Evolutionary conservation across 2,113 vertebrate species (phyloP).

Genomic region (Myiopsitta monachus): DNA sequence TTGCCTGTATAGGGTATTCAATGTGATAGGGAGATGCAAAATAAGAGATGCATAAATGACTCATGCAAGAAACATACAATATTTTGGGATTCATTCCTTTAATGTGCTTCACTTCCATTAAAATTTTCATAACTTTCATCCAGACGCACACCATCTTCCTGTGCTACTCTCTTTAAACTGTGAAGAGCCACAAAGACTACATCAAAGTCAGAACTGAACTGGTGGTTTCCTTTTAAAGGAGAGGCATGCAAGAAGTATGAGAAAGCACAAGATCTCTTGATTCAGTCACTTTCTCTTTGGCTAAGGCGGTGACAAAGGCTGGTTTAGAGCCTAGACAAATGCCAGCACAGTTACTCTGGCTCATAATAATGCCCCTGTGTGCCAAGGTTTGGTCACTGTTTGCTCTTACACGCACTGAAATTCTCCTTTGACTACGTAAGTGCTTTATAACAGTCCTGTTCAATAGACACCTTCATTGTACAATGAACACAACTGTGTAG

Average conservation of each 20-base stretch:
- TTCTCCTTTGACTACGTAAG: neutral
- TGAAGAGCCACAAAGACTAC: neutral
- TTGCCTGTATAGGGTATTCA: neutral
- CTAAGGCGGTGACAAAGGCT: neutral
- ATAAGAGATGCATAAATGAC: neutral
- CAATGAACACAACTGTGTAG: neutral
- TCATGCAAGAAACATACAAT: neutral
- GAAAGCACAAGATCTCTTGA: neutral
- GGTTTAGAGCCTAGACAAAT: neutral
- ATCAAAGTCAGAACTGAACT: neutral
- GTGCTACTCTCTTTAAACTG: neutral
- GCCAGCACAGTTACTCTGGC: neutral
- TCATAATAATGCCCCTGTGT: neutral
- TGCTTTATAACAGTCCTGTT: neutral
- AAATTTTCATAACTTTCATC: neutral
- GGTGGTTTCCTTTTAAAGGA: neutral
- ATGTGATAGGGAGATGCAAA: neutral
- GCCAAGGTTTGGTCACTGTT: neutral
- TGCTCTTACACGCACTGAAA: neutral
- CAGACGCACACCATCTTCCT: neutral
- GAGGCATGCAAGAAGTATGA: neutral
- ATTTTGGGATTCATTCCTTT: neutral
- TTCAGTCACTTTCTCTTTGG: neutral
- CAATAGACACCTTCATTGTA: neutral
- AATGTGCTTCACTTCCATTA: neutral